phyloP scores from a whole-genome alignment of 2,797 vertebrate genomes.

The Acanthis flammea region DNA sequence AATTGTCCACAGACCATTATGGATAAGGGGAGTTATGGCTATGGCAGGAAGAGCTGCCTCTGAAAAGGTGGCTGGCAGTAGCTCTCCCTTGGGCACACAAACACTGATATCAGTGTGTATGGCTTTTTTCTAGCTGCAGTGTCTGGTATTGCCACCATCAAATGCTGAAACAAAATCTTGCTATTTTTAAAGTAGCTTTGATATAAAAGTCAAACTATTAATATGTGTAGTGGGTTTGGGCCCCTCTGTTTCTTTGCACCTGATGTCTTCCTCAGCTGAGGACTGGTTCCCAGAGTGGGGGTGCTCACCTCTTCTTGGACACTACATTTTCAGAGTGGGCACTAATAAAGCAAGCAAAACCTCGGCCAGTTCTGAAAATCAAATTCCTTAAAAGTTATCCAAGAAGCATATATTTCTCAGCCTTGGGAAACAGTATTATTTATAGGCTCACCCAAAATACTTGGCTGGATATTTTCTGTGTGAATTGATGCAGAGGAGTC shows the following conservation, averaged over 20 bases:
- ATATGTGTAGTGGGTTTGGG: background rate
- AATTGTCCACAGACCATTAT: background rate
- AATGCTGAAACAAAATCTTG: background rate
- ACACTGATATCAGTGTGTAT: background rate
- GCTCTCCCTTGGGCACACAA: background rate
- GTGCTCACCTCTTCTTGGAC: background rate
- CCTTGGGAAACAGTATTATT: background rate
- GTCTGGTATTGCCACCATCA: background rate
- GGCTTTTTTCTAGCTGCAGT: background rate
- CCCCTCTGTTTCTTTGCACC: background rate
- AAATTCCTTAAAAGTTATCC: background rate
- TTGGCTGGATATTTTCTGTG: conserved; percentile 16
- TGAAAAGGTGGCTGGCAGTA: background rate
- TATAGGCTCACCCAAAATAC: background rate
- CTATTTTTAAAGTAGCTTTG: background rate
- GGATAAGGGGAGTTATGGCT: background rate
- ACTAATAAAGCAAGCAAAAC: background rate
- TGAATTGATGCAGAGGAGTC: background rate
- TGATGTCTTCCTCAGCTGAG: rapidly evolving
- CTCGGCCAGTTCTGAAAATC: background rate
- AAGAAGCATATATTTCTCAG: background rate
- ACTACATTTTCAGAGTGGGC: rapidly evolving
- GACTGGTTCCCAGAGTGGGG: background rate
- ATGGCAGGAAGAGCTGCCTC: background rate
- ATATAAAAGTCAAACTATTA: background rate